phyloP scores from a whole-genome alignment of 2,888 invertebrate genomes.

The Dynastes hyllus region DNA sequence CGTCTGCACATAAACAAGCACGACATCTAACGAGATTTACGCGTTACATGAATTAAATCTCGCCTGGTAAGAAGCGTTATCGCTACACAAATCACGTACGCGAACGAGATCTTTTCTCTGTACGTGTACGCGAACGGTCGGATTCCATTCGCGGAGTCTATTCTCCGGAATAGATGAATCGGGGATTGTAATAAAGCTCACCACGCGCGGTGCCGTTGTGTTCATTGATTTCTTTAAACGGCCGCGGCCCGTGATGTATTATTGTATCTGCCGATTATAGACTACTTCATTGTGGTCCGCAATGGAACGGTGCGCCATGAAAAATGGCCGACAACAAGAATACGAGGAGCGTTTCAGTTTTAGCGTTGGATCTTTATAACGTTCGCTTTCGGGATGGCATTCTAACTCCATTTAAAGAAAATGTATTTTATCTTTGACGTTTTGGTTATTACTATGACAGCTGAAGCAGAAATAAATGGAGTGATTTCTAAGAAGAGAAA shows the following conservation, averaged over 20 bases:
- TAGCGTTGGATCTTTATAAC: too few species aligned
- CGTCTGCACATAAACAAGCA: constrained; percentile 9
- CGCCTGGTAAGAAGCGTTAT: constrained; percentile 13
- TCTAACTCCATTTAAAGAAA: too few species aligned
- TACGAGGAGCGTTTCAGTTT: too few species aligned
- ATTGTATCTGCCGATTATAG: neutral
- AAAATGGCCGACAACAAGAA: too few species aligned
- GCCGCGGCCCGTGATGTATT: constrained; percentile 11
- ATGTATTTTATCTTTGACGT: too few species aligned
- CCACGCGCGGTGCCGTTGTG: constrained; percentile 14
- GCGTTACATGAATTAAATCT: constrained; percentile 23
- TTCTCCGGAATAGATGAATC: constrained; percentile 19
- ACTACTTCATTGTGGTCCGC: neutral
- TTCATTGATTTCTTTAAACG: constrained; percentile 25
- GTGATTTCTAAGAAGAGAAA: too few species aligned
- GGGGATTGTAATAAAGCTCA: constrained; percentile 22
- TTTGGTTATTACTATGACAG: too few species aligned
- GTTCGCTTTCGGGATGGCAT: too few species aligned
- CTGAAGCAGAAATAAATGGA: too few species aligned
- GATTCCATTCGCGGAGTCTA: constrained; percentile 12
- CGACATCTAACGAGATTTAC: constrained; percentile 25
- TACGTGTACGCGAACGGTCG: constrained; percentile 2
- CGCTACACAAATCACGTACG: constrained; percentile 22
- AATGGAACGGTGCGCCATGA: constrained; percentile 4
- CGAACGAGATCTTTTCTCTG: constrained; percentile 10